Base-by-base conservation (phyloP, 1,140 invertebrate species). In the Leptoteleia sp. region DNA sequence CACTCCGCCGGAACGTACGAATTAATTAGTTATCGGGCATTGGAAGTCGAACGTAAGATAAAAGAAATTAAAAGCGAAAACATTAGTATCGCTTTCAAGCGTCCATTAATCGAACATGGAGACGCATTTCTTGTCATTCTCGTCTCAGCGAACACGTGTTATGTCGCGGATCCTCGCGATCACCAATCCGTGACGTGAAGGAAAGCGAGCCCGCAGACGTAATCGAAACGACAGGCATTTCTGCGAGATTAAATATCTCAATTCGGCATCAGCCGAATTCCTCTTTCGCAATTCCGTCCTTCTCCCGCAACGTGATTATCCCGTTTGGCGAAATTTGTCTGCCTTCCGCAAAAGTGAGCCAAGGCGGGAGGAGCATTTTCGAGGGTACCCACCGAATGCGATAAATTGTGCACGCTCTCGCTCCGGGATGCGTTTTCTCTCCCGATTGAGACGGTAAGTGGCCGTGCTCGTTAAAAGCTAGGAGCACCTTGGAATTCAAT, bases 181-280 rank as follows among this genome's bases (percentile, higher is more conserved):
- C 64, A 61, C 40, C 33, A 47, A 13, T 59, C 59, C 65, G 33
- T 59, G 52, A 59, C 52, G 31, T 25, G 57, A 19, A 38, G 12
- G 43, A 59, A 75, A 75, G 33, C 52, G 16, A 61, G 19, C 13
- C 54, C 35, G 40, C 52, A 59, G 62, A 73, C 55, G 59, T 78
- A 72, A 79, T 79, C 76, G 68, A 72, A 72, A 62, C 68, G 76
- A 78, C 76, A 72, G 52, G 65, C 59, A 57, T 52, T 59, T 64
- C 65, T 61, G 65, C 43, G 47, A 67, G 61, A 78, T 78, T 72
- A 62, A 78, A 72, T 72, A 72, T 78, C 67, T 78, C 55, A 67
- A 72, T 78, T 72, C 62, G 54, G 47, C 37, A 43, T 68, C 47
- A 27, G 17, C 71, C 27, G 12, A 59, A 59, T 43, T 50, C 59